A percentile compares a stretch with the other conserved stretches of the same genome.
Evolutionary conservation across 1,140 invertebrate species (phyloP).

Genomic region (Pseudomyrmex pallidus): DNA sequence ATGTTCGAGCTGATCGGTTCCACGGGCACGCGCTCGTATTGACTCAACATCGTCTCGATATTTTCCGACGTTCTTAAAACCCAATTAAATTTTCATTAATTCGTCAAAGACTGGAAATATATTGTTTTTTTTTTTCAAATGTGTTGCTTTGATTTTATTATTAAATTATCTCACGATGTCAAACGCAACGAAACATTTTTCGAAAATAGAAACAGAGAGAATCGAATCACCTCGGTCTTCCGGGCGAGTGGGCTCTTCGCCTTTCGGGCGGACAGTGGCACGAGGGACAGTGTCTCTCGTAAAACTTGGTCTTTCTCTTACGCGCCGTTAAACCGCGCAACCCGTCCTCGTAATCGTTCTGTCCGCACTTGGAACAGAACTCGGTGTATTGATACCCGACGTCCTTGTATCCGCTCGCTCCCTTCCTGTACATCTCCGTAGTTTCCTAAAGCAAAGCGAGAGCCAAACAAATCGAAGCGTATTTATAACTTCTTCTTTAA

Average conservation of each 20-base stretch:
- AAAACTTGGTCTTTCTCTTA: slow-evolving; percentile 43
- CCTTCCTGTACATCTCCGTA: slow-evolving; percentile 52
- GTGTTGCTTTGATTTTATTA: too few relatives aligned
- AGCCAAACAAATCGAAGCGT: background rate
- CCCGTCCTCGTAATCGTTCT: slow-evolving; percentile 15
- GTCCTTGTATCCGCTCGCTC: slow-evolving; percentile 18
- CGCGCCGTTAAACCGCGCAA: background rate
- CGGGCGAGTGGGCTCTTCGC: slow-evolving; percentile 9
- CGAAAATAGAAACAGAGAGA: background rate
- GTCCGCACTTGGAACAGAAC: slow-evolving; percentile 38
- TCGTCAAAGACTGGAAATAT: too few relatives aligned
- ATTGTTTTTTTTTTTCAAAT: background rate
- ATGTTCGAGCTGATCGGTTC: slow-evolving; percentile 1
- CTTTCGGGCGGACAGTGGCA: slow-evolving; percentile 60
- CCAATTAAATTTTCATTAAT: background rate
- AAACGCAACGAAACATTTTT: too few relatives aligned
- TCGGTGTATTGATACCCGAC: slow-evolving; percentile 10
- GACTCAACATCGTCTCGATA: slow-evolving; percentile 57
- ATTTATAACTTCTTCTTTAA: background rate
- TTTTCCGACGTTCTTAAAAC: slow-evolving; percentile 56
- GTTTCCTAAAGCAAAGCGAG: slow-evolving; percentile 37
- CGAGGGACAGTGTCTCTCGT: slow-evolving; percentile 66
- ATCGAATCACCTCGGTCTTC: slow-evolving; percentile 43
- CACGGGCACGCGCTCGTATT: slow-evolving; percentile 42
- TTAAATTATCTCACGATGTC: too few relatives aligned